Conservation (phyloP, 2,113 vertebrate species). For the Dryoscopus gambensis region DNA sequence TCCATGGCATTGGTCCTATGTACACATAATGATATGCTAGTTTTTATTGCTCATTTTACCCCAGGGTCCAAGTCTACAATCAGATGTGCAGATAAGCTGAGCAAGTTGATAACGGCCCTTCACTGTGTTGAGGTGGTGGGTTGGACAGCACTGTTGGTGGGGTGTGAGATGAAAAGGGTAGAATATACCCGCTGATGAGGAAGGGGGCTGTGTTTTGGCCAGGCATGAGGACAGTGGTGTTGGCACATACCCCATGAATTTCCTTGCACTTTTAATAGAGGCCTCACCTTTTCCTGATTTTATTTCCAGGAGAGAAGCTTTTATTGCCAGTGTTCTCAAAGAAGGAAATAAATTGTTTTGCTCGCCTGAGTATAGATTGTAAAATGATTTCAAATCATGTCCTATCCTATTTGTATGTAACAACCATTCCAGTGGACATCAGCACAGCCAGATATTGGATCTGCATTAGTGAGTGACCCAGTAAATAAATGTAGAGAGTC, state of each 20-base stretch:
- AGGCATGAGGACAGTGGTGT: not conserved
- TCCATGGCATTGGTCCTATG: not conserved
- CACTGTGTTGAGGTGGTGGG: not conserved
- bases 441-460: not conserved
- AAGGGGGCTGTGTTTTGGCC: not conserved
- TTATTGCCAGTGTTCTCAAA: not conserved
- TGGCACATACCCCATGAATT: not conserved
- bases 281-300: not conserved
- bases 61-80: not conserved
- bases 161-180: not conserved
- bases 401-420: not conserved
- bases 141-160: not conserved
- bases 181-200: not conserved
- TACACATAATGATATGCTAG: not conserved
- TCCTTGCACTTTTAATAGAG: not conserved
- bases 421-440: not conserved
- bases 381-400: not conserved
- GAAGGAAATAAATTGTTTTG: not conserved
- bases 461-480: not conserved
- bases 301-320: conserved; percentile 3
- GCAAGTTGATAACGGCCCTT: not conserved
- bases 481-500: not conserved
- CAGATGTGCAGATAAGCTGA: not conserved
- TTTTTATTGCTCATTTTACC: not conserved
- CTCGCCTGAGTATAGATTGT: not conserved